These are phyloP conservation scores for Spea bombifrons DNA, from an alignment of 2,113 vertebrate species.

Conservation along the genomic window DNA sequence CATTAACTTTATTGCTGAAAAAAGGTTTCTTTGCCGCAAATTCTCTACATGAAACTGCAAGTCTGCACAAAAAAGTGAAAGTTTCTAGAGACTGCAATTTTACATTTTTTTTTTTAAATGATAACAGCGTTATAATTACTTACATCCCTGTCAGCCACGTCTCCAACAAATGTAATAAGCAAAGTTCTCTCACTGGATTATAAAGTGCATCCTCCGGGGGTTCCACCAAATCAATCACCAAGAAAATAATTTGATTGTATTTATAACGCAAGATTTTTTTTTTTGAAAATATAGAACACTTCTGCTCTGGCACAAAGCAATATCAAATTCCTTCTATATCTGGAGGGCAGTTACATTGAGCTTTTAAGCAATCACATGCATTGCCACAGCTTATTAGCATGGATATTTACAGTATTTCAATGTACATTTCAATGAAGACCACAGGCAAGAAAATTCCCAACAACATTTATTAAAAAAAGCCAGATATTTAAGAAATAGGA, in stretches of 20 bases:
- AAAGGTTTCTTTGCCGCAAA: slow-evolving; percentile 17
- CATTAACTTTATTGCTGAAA: slow-evolving; percentile 33
- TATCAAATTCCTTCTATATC: slow-evolving; percentile 5
- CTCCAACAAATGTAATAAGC: slow-evolving; percentile 36
- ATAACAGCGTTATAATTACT: slow-evolving; percentile 45
- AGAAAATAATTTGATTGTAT: slow-evolving; percentile 36
- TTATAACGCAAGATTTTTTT: slow-evolving; percentile 40
- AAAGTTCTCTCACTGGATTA: slow-evolving; percentile 34
- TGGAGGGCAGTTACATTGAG: not conserved
- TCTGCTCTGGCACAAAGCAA: slow-evolving; percentile 17
- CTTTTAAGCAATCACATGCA: slow-evolving; percentile 29
- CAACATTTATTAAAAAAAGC: not conserved
- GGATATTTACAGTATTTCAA: slow-evolving; percentile 23
- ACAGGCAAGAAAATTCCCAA: not conserved
- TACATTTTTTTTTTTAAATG: slow-evolving; percentile 28
- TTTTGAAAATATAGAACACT: slow-evolving; percentile 13
- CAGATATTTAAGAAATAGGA: slow-evolving; percentile 2
- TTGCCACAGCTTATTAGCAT: slow-evolving; percentile 13
- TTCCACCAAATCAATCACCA: slow-evolving; percentile 36
- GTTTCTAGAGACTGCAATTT: slow-evolving; percentile 42
- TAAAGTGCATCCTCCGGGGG: slow-evolving; percentile 30
- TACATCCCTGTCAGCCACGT: slow-evolving; percentile 35
- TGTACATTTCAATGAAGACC: not conserved
- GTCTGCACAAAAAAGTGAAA: slow-evolving; percentile 37
- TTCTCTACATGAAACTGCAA: slow-evolving; percentile 37